These are phyloP conservation scores for Caenorhabditis afra DNA, from an alignment of 2,888 invertebrate genomes.

Conservation along the genomic window DNA sequence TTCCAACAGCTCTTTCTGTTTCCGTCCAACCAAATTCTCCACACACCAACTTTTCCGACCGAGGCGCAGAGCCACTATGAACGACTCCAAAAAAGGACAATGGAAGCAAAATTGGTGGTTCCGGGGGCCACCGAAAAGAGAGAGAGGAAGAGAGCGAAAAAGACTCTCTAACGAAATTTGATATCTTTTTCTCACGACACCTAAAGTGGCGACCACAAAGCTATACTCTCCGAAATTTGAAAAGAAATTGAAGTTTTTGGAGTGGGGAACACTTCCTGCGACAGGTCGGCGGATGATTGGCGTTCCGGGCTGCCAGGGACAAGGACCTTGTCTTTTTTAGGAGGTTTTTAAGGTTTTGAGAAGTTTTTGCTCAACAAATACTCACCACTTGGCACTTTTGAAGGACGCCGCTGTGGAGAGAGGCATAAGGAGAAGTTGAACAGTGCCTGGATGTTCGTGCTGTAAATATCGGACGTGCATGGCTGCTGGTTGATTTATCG, in stretches of 20 bases:
- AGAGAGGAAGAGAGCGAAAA: constrained; percentile 9
- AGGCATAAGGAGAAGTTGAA: constrained; percentile 80
- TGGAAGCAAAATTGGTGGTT: constrained; percentile 30
- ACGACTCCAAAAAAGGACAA: constrained; percentile 19
- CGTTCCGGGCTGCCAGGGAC: too few species aligned
- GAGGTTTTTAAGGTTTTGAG: not conserved
- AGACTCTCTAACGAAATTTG: constrained; percentile 25
- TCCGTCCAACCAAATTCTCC: not conserved
- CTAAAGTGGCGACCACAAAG: constrained; percentile 9
- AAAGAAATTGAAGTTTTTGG: not conserved
- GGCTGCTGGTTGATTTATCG: constrained; percentile 30
- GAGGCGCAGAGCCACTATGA: not conserved
- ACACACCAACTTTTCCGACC: not conserved
- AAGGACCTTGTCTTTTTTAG: too few species aligned
- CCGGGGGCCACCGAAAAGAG: not conserved
- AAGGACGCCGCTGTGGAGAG: constrained; percentile 76
- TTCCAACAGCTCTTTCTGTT: not conserved
- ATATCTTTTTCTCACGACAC: constrained; percentile 26
- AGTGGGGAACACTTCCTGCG: too few species aligned
- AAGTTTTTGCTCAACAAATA: constrained; percentile 16
- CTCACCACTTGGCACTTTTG: constrained; percentile 77
- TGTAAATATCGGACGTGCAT: constrained; percentile 80
- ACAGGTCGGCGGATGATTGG: too few species aligned
- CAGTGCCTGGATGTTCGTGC: constrained; percentile 80
- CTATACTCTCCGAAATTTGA: constrained; percentile 6